phyloP scores from a whole-genome alignment of 1,140 invertebrate species.

The Daktulosphaira vitifoliae region DNA sequence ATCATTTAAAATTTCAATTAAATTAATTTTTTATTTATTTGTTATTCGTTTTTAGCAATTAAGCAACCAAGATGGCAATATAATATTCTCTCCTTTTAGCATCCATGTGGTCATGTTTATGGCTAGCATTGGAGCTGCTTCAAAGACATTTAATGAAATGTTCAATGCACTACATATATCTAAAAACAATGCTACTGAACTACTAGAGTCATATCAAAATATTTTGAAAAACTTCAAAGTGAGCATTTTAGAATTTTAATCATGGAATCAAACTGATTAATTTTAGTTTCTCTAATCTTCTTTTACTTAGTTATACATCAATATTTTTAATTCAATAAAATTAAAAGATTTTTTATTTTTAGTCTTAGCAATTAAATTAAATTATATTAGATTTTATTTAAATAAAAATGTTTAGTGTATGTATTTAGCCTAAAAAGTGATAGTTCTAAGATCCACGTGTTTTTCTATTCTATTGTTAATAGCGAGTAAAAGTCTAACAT shows the following conservation, averaged over 20 bases:
- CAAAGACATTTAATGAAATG: slow-evolving; percentile 50
- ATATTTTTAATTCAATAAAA: neutral
- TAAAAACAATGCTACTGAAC: slow-evolving; percentile 18
- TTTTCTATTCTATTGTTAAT: too few species aligned
- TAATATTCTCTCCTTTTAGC: slow-evolving; percentile 41
- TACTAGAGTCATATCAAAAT: neutral
- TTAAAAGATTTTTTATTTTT: too few species aligned
- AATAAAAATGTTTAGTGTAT: too few species aligned
- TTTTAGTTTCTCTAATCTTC: too few species aligned
- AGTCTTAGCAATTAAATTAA: too few species aligned
- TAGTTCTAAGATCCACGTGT: too few species aligned
- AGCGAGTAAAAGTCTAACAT: too few species aligned
- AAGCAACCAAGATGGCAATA: slow-evolving; percentile 32
- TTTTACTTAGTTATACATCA: too few species aligned
- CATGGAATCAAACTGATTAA: too few species aligned
- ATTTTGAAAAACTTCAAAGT: slow-evolving; percentile 6
- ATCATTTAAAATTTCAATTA: neutral
- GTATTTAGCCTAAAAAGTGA: too few species aligned
- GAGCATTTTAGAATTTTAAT: too few species aligned
- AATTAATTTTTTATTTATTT: neutral
- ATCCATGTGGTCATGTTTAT: slow-evolving; percentile 46
- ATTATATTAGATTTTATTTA: too few species aligned
- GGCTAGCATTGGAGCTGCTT: slow-evolving; percentile 49
- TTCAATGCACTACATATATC: slow-evolving; percentile 37
- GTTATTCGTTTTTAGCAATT: neutral